These are phyloP conservation scores for Enteromius unitaeniatus DNA, from an alignment of 2,797 vertebrate species.

Conservation along the genomic window DNA sequence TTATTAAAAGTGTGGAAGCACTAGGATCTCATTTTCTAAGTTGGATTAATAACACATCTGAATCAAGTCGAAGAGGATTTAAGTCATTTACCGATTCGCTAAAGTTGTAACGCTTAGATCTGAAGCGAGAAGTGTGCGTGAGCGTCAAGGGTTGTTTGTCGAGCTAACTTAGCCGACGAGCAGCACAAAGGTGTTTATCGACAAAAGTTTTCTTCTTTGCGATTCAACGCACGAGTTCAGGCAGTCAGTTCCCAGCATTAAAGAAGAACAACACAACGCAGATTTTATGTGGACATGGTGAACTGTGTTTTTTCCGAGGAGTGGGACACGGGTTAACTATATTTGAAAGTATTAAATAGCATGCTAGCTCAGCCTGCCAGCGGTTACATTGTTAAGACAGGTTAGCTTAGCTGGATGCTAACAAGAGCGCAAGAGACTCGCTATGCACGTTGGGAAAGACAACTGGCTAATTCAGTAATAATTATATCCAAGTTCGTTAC, in stretches of 20 bases:
- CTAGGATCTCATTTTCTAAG: background rate
- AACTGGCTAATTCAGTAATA: background rate
- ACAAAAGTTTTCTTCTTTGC: conserved; percentile 11
- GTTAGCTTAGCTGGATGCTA: conserved; percentile 47
- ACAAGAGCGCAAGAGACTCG: background rate
- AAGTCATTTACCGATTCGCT: background rate
- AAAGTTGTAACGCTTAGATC: background rate
- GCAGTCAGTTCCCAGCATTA: background rate
- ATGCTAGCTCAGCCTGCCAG: conserved; percentile 34
- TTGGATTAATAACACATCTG: background rate
- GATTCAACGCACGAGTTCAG: background rate
- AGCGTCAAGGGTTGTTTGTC: background rate
- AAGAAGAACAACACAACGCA: background rate
- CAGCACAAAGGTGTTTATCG: conserved; percentile 30
- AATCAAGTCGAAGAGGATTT: too few species aligned
- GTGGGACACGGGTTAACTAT: background rate
- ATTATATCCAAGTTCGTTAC: conserved; percentile 30
- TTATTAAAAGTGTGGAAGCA: background rate
- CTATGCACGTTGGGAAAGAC: conserved; percentile 8
- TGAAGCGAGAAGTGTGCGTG: background rate
- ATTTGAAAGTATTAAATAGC: conserved; percentile 16
- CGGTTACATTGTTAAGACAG: conserved; percentile 39
- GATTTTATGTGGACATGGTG: background rate
- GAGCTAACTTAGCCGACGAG: conserved; percentile 8
- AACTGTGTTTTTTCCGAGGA: background rate